Base-by-base conservation (phyloP, 2,888 invertebrate species). In the Dusona sp. region DNA sequence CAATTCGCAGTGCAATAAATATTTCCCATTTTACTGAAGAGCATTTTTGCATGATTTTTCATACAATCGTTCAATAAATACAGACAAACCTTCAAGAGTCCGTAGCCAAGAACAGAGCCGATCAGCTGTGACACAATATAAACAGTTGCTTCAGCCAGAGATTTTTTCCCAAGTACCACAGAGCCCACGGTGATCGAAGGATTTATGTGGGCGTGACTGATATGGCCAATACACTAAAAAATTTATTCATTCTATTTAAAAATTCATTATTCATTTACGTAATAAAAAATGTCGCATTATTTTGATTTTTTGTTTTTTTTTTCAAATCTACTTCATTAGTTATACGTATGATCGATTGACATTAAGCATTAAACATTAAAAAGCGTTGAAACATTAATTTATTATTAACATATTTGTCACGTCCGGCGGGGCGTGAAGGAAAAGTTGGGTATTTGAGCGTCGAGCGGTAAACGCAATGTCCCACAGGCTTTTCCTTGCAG, bases 121-220 rank as follows among this genome's bases (percentile, higher is more conserved):
- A 93, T 61, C 29, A 89, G 79, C 85, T 95, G 94, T 1, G 94
- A 92, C 1, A 93, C 36, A 11, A 94, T 84, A 87, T 94, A 94
- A 33, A 94, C 87, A 25, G 91, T 19, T 3, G 90, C 94, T 79
- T 93, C 92, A 7, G 89, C 86, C 57, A 94, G 80, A 0, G 93
- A 91, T 85, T 94, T 93, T 72, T 92, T 90, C 2, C 94, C 94
- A 3, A 94, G 91, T 8, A 94, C 90, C 1, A 94, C 88, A 3
- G 94, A 88, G 9, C 94, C 93, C 4, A 94, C 85, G 16, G 94
- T 94, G n/a, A 95, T 91, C 0, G 94, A 92, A 13, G 95, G 95
- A 87, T 95, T 95, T 33, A 95, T 88, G 85, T 94, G 94, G 22
- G 94, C 94, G 16, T 92, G 90, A 81, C 94, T 94, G 64, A 95